Percentiles rank a stretch among this genome's conserved stretches.
These are phyloP conservation scores for Amiota communis DNA, from an alignment of 2,888 invertebrate genomes.

Conservation along the genomic window DNA sequence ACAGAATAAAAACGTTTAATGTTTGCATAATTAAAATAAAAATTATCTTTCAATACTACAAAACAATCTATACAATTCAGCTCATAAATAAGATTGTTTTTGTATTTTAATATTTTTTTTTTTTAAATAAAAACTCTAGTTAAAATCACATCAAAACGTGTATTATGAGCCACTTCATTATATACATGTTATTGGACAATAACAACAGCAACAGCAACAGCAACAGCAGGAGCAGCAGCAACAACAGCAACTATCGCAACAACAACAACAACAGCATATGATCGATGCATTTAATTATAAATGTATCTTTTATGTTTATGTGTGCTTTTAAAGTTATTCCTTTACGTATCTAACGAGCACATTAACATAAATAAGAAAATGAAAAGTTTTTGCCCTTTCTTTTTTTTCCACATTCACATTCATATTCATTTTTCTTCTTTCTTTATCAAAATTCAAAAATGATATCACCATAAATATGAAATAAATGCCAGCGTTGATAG, in stretches of 20 bases:
- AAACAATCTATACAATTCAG: background rate
- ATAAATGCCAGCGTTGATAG: slow-evolving; percentile 67
- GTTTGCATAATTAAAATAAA: slow-evolving; percentile 15
- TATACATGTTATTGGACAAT: background rate
- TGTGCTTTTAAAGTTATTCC: background rate
- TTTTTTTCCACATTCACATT: background rate
- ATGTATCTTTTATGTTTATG: background rate
- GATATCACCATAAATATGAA: slow-evolving; percentile 69
- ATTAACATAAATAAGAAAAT: slow-evolving; percentile 55
- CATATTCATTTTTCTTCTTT: too few relatives aligned
- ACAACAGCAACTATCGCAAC: background rate
- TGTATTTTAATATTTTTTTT: too few relatives aligned
- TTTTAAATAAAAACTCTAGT: background rate
- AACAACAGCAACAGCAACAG: background rate
- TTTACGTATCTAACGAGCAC: slow-evolving; percentile 18
- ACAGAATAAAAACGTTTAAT: slow-evolving; percentile 8
- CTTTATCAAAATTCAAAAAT: slow-evolving; percentile 46
- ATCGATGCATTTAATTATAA: slow-evolving; percentile 7
- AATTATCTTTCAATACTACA: background rate
- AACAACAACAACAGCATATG: background rate
- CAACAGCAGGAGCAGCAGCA: background rate
- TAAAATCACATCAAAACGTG: slow-evolving; percentile 15
- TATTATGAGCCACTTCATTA: background rate
- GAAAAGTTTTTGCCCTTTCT: slow-evolving; percentile 38
- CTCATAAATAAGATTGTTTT: background rate